These are phyloP conservation scores for Ectemnius lituratus DNA, from an alignment of 2,888 invertebrate genomes.

Conservation along the genomic window DNA sequence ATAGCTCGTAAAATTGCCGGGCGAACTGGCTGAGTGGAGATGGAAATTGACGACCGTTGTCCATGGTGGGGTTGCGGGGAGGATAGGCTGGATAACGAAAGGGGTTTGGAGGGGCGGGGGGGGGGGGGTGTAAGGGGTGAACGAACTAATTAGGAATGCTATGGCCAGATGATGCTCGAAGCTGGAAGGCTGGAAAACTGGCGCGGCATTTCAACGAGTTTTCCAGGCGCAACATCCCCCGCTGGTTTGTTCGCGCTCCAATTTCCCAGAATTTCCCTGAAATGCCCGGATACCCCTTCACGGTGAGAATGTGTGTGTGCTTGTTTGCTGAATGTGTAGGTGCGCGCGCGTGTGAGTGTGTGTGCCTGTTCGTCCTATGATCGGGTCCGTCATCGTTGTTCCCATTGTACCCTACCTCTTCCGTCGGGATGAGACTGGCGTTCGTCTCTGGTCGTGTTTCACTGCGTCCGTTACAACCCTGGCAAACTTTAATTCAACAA, in stretches of 20 bases:
- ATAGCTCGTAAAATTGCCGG: no score
- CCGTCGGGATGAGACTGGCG: no score
- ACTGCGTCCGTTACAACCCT: neutral
- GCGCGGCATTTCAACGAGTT: neutral
- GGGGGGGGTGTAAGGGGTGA: no score
- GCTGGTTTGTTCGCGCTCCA: constrained; percentile 5
- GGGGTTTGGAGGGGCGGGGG: no score
- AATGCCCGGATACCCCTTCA: neutral
- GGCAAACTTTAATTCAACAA: neutral
- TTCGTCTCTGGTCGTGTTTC: neutral
- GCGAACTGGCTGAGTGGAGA: no score
- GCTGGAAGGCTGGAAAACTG: neutral
- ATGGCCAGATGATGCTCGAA: constrained; percentile 1
- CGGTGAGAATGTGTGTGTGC: constrained; percentile 1
- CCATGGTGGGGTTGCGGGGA: no score
- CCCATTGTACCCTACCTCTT: constrained; percentile 3
- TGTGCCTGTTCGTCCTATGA: constrained; percentile 13
- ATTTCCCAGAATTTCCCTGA: neutral
- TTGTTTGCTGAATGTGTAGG: neutral
- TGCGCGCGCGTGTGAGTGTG: no score
- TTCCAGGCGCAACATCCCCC: constrained; percentile 5
- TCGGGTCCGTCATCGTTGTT: constrained; percentile 28
- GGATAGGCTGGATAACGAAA: no score
- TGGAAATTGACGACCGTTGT: no score
- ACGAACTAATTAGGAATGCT: constrained; percentile 6